Conservation (phyloP, 2,113 vertebrate genomes). For the Sapajus apella region DNA sequence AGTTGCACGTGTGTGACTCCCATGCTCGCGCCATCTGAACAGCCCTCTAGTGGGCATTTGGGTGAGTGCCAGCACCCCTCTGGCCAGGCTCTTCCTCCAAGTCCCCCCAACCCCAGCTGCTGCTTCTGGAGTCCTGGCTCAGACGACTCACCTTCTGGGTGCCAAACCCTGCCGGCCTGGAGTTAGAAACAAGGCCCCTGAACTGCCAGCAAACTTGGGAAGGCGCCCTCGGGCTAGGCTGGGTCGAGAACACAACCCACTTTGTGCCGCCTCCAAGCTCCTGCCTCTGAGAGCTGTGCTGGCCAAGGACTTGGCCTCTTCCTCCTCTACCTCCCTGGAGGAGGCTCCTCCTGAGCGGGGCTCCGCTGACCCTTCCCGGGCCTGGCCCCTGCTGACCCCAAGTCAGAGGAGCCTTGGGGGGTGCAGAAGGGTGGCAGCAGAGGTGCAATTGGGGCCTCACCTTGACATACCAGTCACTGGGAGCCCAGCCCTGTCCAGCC, state of each 20-base stretch:
- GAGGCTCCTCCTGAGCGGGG: not conserved
- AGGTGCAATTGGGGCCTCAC: not conserved
- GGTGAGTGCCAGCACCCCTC: not conserved
- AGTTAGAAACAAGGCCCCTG: not conserved
- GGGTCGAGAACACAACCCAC: not conserved
- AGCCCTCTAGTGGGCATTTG: rapidly evolving
- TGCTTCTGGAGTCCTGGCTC: not conserved
- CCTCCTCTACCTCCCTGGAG: not conserved
- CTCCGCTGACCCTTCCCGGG: too few species aligned
- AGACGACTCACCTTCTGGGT: not conserved
- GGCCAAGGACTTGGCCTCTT: not conserved
- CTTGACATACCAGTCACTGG: not conserved
- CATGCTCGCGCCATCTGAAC: rapidly evolving
- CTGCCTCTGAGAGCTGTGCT: too few species aligned
- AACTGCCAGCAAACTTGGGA: not conserved
- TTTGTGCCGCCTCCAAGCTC: not conserved
- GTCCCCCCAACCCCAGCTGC: not conserved
- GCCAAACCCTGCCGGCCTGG: not conserved
- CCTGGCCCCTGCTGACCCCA: not conserved
- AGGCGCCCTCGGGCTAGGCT: not conserved
- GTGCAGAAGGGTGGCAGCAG: not conserved
- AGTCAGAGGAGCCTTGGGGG: not conserved
- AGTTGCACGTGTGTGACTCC: rapidly evolving
- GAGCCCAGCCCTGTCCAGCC: rapidly evolving
- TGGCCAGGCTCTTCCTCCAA: not conserved